A percentile compares a stretch with the other conserved stretches of the same genome.
These are phyloP conservation scores for Morelia viridis DNA, from an alignment of 2,797 vertebrate genomes.

Conservation along the genomic window DNA sequence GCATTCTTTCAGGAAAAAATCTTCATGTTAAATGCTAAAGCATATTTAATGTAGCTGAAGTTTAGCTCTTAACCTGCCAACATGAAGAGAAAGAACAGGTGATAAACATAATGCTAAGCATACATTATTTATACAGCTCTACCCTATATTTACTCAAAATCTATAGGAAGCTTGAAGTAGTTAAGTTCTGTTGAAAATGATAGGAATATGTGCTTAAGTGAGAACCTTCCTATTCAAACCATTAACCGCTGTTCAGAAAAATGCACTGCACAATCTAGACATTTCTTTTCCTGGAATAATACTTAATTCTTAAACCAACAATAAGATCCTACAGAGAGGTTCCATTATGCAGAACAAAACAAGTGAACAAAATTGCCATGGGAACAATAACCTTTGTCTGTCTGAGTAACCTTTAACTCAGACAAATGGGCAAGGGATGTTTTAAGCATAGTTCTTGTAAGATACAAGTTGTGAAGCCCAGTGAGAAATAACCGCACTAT, in stretches of 20 bases:
- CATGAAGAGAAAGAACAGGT: too few species aligned
- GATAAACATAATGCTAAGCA: not conserved
- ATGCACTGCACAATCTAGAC: not conserved
- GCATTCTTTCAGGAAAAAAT: not conserved
- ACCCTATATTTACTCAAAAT: not conserved
- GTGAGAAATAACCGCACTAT: not conserved
- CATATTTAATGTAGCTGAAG: not conserved
- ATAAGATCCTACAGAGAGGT: not conserved
- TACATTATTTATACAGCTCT: not conserved
- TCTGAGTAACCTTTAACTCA: not conserved
- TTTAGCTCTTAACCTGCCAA: not conserved
- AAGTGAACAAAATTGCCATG: conserved; percentile 12
- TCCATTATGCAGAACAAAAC: not conserved
- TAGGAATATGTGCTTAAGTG: not conserved
- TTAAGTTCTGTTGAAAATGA: not conserved
- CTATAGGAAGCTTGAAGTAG: not conserved
- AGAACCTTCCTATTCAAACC: not conserved
- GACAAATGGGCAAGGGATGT: not conserved
- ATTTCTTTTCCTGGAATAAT: not conserved
- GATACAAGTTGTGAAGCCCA: not conserved
- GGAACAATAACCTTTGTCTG: not conserved
- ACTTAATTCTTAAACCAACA: not conserved
- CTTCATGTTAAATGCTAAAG: not conserved
- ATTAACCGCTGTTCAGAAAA: not conserved
- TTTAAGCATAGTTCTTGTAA: not conserved